Evolutionary conservation across 2,113 vertebrate genomes (phyloP).

Genomic region (Burhinus oedicnemus): DNA sequence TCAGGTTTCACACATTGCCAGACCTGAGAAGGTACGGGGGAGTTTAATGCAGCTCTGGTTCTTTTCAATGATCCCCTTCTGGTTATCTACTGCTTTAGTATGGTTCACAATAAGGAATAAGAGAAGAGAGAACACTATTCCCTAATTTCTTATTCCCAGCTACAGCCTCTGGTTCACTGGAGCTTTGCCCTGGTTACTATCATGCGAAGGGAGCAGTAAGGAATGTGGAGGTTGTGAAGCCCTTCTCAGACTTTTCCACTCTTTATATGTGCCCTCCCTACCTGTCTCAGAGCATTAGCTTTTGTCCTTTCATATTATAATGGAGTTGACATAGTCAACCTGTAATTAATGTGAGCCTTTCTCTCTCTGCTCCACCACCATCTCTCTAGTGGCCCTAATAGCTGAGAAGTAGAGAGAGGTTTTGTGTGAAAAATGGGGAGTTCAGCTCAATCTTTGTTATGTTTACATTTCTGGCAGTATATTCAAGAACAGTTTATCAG

Average conservation of each 20-base stretch:
- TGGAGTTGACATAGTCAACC: constrained; percentile 5
- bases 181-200: not conserved
- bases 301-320: not conserved
- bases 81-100: not conserved
- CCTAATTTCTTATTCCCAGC: not conserved
- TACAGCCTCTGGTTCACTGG: not conserved
- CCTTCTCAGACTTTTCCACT: not conserved
- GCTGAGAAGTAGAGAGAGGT: not conserved
- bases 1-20: not conserved
- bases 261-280: not conserved
- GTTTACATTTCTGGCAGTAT: constrained; percentile 14
- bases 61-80: not conserved
- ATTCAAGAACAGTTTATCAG: constrained; percentile 21
- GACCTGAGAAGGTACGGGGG: not conserved
- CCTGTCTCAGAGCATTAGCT: not conserved
- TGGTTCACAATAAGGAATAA: not conserved
- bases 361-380: not conserved
- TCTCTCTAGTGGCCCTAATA: not conserved
- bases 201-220: not conserved
- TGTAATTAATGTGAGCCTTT: not conserved
- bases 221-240: not conserved
- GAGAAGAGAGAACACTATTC: not conserved
- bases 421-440: constrained; percentile 17
- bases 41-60: not conserved
- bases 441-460: not conserved